Base-by-base conservation (phyloP, 1,140 invertebrate genomes). In the Tetragonula clypearis region DNA sequence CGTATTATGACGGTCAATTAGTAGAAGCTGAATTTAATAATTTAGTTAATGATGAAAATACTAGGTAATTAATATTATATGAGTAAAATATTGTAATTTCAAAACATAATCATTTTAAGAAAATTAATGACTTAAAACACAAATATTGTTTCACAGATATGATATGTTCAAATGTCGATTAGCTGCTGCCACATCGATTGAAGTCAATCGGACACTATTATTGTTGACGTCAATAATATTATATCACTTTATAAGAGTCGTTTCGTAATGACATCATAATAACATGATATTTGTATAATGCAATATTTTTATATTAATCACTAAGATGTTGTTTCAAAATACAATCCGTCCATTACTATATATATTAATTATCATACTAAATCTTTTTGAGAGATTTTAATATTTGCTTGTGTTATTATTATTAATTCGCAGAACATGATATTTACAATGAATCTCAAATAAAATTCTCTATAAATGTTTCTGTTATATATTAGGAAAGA, bases 1-100 rank as follows among this genome's bases (percentile, higher is more conserved):
- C 98, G 8, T 99, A 99, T 94, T 99, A 98, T 93, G 99, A 99
- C 94, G 99, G 99, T 0, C 99, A 99, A 95, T 95, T 99, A 30
- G 97, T 99, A 60, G 99, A 99, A 94, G 97, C 98, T 1, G 99
- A 99, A 95, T 99, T 99, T 94, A 96, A 96, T 88, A 99, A 98
- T 93, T 96, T 99, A 75, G 96, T 98, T 3, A 95, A 96, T 26
- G 96, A 98, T 89, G 97, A 97, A 89, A 95, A 96, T 92, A 98
- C 97, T 1, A 96, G 97, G 95, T 96, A 93, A 92, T 89, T 69
- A 58, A 41, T 12, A 23, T 26, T 35, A 35, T 62, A 62, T n/a
- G 26, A 85, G 4, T 30, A 21, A 49, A 49, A 23, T 53, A 68
- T 60, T 21, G 23, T 71, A 71, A 71, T 12, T 76, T 76, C 35